Conservation (phyloP, 2,113 vertebrate species). For the Proteles cristata region DNA sequence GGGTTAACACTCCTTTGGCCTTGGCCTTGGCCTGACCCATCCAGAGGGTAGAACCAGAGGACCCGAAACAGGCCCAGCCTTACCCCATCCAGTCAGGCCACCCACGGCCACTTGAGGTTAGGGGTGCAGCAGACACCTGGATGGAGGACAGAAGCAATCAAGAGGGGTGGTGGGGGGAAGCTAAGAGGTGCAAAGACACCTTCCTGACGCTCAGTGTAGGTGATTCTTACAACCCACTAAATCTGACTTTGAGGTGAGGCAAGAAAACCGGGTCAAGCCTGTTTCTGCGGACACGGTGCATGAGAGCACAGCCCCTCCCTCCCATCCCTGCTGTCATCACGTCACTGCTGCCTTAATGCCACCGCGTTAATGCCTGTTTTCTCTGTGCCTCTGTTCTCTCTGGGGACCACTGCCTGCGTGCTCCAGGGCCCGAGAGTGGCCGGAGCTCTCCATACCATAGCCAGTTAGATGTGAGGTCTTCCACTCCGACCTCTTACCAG, state of each 20-base stretch:
- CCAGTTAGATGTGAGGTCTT: slow-evolving; percentile 96
- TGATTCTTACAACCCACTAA: not conserved
- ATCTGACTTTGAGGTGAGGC: not conserved
- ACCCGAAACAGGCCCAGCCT: not conserved
- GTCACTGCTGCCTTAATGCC: slow-evolving; percentile 48
- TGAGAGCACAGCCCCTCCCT: slow-evolving; percentile 50
- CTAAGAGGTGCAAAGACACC: not conserved
- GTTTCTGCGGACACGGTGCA: slow-evolving; percentile 40
- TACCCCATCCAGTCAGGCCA: not conserved
- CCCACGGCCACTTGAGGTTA: not conserved
- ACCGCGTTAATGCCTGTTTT: slow-evolving; percentile 72
- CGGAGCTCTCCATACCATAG: slow-evolving; percentile 98
- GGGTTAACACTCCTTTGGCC: not conserved
- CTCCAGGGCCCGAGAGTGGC: slow-evolving; percentile 97
- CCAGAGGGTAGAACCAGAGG: not conserved
- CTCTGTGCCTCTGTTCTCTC: slow-evolving; percentile 87
- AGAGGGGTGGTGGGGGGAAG: not conserved
- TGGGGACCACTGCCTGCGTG: slow-evolving; percentile 86
- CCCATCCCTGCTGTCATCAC: not conserved
- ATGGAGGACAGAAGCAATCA: not conserved
- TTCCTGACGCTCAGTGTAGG: not conserved
- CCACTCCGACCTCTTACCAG: slow-evolving; percentile 97
- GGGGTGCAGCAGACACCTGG: not conserved
- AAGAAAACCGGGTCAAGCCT: not conserved
- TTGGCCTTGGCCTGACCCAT: not conserved